Base-by-base conservation (phyloP, 2,888 invertebrate species). In the Blomia tropicalis region DNA sequence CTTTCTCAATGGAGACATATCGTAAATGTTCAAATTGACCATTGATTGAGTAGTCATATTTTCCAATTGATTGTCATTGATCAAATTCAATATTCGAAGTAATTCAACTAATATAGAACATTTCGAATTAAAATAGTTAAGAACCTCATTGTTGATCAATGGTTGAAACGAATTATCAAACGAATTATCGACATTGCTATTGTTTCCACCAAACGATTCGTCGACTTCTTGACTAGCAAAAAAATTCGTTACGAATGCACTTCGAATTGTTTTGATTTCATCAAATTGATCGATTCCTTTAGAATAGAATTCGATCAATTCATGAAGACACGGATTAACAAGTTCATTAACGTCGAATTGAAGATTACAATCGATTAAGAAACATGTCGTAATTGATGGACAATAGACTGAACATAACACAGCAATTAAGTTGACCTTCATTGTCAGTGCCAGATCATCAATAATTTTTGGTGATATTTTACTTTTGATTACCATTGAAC, bases 401-500 rank as follows among this genome's bases (percentile, higher is more conserved):
- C 59, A 65, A 25, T 54, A 53, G 14, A 63, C 60, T 22, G 63
- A 63, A 44, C 65, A 65, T 11, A 65, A 19, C 7, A 63, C 64
- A 31, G 56, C 63, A 1, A 65, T 41, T 11, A 65, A 36, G 47
- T 65, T 63, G 5, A 65, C 65, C 63, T 63, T 65, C 65, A 65
- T 65, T 22, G 59, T 61, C 30, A 41, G 36, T 5, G 65, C 65
- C 23, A 65, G 31, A 60, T 65, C 63, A 25, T 65, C 65, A n/a
- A 65, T 59, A 41, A 63, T 31, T n/a, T 65, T 64, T 4, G 67
- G 67, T 5, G 67, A 62, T 47, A 67, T 67, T 30, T 64, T 64
- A 60, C 63, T 63, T 51, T 68, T 66, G 14, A 68, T 47, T 17
- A 68, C 65, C 56, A 68, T 66, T 63, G 66, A 65, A 27, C 65